A percentile compares a stretch with the other conserved stretches of the same genome.
Conservation (phyloP, 2,888 invertebrate genomes). For the Drosophila multiciliata region DNA sequence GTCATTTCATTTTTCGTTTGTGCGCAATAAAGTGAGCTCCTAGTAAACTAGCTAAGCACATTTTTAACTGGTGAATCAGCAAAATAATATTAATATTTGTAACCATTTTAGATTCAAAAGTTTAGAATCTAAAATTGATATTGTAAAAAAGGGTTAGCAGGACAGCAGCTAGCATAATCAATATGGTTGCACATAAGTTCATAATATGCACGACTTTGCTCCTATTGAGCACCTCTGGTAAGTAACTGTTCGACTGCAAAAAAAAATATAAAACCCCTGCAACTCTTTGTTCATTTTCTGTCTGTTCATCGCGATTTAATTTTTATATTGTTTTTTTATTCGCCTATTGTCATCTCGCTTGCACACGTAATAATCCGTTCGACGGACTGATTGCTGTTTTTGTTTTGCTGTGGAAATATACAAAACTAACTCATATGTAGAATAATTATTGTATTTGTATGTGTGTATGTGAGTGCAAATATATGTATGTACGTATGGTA, state of each 20-base stretch:
- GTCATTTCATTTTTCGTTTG: constrained; percentile 57
- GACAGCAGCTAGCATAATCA: constrained; percentile 19
- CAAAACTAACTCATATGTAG: constrained; percentile 26
- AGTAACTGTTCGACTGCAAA: constrained; percentile 55
- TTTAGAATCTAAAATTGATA: constrained; percentile 10
- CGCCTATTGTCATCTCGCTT: constrained; percentile 49
- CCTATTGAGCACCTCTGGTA: constrained; percentile 65
- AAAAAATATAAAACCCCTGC: constrained; percentile 37
- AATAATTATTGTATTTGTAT: constrained; percentile 17
- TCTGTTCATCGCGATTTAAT: constrained; percentile 69
- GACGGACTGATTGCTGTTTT: constrained; percentile 25
- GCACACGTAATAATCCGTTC: constrained; percentile 52
- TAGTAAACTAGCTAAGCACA: constrained; percentile 6
- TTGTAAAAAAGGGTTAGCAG: constrained; percentile 6
- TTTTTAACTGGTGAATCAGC: constrained; percentile 10
- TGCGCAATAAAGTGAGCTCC: constrained; percentile 52
- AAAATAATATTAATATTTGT: constrained; percentile 10
- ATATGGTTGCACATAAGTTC: constrained; percentile 76
- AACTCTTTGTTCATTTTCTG: constrained; percentile 69
- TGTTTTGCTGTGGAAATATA: constrained; percentile 37
- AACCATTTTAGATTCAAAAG: constrained; percentile 1
- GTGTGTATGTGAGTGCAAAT: not conserved
- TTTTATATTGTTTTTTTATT: constrained; percentile 36
- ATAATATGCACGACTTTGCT: constrained; percentile 66
- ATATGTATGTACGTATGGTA: not conserved